These are phyloP conservation scores for Solenodon paradoxus DNA, from an alignment of 2,113 vertebrate genomes.

Conservation along the genomic window DNA sequence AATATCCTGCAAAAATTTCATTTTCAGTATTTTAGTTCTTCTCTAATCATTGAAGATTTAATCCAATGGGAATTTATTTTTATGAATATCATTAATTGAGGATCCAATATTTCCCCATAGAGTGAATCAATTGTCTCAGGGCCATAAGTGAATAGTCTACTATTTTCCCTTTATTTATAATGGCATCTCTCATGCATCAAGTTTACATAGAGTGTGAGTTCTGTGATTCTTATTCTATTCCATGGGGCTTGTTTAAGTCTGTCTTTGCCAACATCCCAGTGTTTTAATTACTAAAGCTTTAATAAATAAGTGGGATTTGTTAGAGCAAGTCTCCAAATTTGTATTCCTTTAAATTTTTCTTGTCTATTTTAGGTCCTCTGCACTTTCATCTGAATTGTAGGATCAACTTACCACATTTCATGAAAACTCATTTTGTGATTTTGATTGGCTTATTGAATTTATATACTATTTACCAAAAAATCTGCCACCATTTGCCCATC, in stretches of 20 bases:
- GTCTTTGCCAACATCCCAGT: background rate
- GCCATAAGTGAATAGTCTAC: background rate
- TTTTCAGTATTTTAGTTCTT: background rate
- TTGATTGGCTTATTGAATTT: background rate
- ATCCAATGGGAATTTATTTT: background rate
- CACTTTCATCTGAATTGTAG: background rate
- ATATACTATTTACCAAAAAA: too few relatives aligned
- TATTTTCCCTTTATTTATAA: background rate
- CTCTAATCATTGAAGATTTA: background rate
- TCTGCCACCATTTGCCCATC: too few relatives aligned
- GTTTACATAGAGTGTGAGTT: background rate
- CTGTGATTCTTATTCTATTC: background rate
- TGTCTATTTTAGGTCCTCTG: background rate
- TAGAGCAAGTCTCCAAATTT: background rate
- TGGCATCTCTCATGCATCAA: background rate
- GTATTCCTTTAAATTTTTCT: background rate
- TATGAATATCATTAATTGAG: background rate
- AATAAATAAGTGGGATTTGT: background rate
- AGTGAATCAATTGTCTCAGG: background rate
- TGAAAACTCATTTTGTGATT: background rate
- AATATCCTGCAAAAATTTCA: background rate
- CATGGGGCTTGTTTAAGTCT: background rate
- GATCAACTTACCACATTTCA: background rate
- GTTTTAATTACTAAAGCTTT: background rate
- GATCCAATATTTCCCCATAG: background rate